These are phyloP conservation scores for Xiphorhynchus elegans DNA, from an alignment of 2,113 vertebrate species.

Conservation along the genomic window DNA sequence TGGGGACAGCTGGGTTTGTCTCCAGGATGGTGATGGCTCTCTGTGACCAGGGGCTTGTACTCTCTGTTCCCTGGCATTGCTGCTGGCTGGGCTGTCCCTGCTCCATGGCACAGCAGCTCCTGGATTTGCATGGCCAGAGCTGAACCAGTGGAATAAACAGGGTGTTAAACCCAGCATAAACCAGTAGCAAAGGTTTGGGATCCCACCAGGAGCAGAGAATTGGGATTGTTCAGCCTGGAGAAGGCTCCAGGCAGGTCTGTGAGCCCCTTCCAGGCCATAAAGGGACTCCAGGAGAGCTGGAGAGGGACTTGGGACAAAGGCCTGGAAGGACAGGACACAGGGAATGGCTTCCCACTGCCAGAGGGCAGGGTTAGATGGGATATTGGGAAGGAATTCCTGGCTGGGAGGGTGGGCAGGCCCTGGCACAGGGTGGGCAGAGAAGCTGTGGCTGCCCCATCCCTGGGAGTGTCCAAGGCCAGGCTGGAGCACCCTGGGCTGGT, in stretches of 20 bases:
- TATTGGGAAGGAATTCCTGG: fast-evolving
- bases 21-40: neutral
- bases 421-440: neutral
- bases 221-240: neutral
- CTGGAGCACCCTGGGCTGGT: neutral
- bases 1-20: neutral
- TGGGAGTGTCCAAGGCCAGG: neutral
- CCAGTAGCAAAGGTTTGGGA: neutral
- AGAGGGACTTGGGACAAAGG: neutral
- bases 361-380: neutral
- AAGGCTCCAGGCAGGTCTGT: neutral
- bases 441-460: neutral
- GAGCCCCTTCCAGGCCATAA: neutral
- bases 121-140: fast-evolving
- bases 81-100: neutral
- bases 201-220: no score
- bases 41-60: neutral
- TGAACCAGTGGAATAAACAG: neutral
- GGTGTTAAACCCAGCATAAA: neutral
- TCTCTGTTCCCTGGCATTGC: neutral
- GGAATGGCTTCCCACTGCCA: neutral
- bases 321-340: neutral
- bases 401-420: neutral
- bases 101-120: neutral
- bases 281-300: neutral